Base-by-base conservation (phyloP, 2,797 vertebrate species). In the Falco cherrug region DNA sequence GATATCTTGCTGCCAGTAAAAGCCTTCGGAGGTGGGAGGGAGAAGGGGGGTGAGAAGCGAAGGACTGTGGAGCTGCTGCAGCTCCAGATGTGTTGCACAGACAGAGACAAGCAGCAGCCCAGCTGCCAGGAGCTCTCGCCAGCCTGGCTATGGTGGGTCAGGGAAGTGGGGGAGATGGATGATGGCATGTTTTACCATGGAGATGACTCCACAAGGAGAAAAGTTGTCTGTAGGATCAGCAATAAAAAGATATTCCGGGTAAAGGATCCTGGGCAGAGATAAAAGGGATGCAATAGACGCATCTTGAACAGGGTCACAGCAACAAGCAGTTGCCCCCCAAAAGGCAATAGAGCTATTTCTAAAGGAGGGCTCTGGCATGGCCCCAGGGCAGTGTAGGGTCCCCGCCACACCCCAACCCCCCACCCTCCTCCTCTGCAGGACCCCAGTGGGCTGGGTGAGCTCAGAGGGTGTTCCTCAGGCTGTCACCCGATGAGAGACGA, bases 121-220 rank as follows among this genome's bases (percentile, higher is more conserved):
- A 7, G 43, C 53, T 41, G 53, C 64, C 64, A 1, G 6, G 53
- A 43, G 69, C 64, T 57, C 87, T 80, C 33, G 25, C 74, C 57
- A 35, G 45, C 63, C 76, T 17, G 75, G 21, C 37, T 5, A 0
- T 0, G 11, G 57, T 1, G 0, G 45, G 37, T 3, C 0, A 1
- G 41, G 53, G 64, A 33, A 11, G 17, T 35, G 41, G 12, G 77
- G 18, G 16, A 29, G 64, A 12, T 0, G 39, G 60, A 3, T 3
- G 9, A 1, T 3, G 45, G 11, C 1, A 2, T 28, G 28, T 29
- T 84, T 50, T 59, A 25, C 37, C 28, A 0, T 5, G 75, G 70
- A n/a, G 13, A 56, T 2, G 47, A 33, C 43, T 77, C 35, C 17
- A 0, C 3, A 1, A 29, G 75, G 57, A 75, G 26, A 24, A 53